Conservation (phyloP, 2,113 vertebrate genomes). For the Ramphastos sulfuratus region DNA sequence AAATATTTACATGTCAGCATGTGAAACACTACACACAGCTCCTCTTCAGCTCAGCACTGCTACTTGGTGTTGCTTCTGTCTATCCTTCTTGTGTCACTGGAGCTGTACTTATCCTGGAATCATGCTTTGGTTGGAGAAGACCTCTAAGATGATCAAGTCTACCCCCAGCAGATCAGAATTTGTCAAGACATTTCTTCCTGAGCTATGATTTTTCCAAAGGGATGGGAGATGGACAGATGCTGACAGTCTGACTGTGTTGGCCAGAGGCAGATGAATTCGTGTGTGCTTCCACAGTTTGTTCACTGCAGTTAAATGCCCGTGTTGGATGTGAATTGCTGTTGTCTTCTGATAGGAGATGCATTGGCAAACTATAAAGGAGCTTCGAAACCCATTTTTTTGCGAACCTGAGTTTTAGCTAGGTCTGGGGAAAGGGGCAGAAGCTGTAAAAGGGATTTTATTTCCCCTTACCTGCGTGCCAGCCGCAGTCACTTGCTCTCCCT, state of each 20-base stretch:
- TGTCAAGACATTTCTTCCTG: neutral
- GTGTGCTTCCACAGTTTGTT: neutral
- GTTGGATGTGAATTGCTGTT: neutral
- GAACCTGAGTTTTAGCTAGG: neutral
- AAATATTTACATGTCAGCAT: neutral
- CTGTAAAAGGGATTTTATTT: neutral
- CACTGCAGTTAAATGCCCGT: neutral
- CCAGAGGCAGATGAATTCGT: neutral
- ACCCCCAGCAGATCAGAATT: neutral
- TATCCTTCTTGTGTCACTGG: neutral
- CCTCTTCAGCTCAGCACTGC: neutral
- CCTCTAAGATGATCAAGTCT: neutral
- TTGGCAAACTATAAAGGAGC: neutral
- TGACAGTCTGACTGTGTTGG: too few species aligned
- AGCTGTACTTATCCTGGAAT: neutral
- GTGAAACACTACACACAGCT: neutral
- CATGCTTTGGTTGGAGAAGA: neutral
- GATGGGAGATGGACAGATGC: fast-evolving
- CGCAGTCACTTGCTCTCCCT: fast-evolving
- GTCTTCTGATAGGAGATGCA: neutral
- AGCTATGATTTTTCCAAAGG: neutral
- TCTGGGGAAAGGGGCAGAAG: neutral
- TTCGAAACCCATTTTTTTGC: neutral
- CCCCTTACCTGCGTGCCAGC: fast-evolving
- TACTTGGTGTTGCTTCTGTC: neutral